phyloP scores from a whole-genome alignment of 2,113 vertebrate genomes.

The Spizaetus ornatus region DNA sequence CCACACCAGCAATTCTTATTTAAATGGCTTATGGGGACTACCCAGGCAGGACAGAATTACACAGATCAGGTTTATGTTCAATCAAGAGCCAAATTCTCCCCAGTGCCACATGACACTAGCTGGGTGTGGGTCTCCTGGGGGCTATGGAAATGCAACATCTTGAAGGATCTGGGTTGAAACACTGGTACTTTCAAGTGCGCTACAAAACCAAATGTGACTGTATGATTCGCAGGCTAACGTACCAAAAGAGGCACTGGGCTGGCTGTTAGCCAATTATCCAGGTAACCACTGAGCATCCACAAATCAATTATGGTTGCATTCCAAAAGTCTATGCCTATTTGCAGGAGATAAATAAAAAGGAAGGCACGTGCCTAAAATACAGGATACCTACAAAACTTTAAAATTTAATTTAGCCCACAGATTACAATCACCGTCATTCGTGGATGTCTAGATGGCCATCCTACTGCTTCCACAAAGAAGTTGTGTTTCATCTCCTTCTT shows the following conservation, averaged over 20 bases:
- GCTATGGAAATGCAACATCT: background rate
- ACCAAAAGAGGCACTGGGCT: background rate
- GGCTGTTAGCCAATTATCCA: background rate
- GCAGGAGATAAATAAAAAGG: background rate
- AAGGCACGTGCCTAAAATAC: background rate
- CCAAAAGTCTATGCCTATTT: background rate
- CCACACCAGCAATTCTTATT: background rate
- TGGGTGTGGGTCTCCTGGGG: background rate
- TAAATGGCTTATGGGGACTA: background rate
- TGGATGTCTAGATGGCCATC: accelerated
- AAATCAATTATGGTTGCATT: background rate
- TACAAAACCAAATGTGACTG: accelerated
- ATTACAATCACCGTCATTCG: background rate
- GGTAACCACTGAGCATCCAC: background rate
- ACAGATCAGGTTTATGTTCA: background rate
- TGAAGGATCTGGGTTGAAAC: background rate
- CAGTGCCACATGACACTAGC: background rate
- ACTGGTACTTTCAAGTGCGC: background rate
- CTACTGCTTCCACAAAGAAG: background rate
- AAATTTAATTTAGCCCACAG: background rate
- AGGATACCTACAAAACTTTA: background rate
- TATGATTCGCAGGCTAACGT: accelerated
- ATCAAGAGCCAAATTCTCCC: background rate
- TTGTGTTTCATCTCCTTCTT: background rate
- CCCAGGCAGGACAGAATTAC: background rate